Evolutionary conservation across 2,888 invertebrate genomes (phyloP).

Genomic region (Chloromyia formosa): DNA sequence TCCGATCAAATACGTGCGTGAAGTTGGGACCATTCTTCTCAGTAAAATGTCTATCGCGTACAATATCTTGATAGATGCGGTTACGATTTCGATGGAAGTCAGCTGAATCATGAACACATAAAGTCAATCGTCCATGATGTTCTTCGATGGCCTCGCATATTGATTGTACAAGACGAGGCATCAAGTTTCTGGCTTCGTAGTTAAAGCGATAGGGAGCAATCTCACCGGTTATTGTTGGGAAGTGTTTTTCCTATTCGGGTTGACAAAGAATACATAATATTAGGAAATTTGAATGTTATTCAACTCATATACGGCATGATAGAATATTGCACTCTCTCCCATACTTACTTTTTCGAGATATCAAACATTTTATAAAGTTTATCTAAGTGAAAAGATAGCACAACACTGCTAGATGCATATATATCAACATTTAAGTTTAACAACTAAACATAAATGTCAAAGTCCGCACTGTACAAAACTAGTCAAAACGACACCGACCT

Average conservation of each 20-base stretch:
- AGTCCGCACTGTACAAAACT: neutral
- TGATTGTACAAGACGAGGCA: conserved; percentile 66
- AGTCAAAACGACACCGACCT: neutral
- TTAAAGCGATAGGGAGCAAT: conserved; percentile 71
- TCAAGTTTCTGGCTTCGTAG: conserved; percentile 67
- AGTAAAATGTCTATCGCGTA: conserved; percentile 73
- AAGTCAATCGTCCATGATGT: conserved; percentile 75
- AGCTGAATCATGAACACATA: conserved; percentile 73
- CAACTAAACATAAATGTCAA: neutral
- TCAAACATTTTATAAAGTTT: neutral
- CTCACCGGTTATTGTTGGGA: conserved; percentile 68
- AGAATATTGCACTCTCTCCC: neutral
- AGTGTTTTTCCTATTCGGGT: conserved; percentile 61
- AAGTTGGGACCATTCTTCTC: conserved; percentile 70
- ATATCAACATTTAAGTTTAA: neutral
- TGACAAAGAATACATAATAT: neutral
- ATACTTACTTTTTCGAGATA: conserved; percentile 15
- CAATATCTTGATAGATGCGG: conserved; percentile 71
- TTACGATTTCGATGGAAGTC: conserved; percentile 75
- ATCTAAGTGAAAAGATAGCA: neutral
- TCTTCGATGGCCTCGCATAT: conserved; percentile 76
- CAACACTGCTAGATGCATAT: neutral
- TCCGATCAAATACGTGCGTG: conserved; percentile 64
- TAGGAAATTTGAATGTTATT: conserved; percentile 12
- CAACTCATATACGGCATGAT: neutral